These are phyloP conservation scores for Euplexia lucipara DNA, from an alignment of 2,888 invertebrate genomes.

Conservation along the genomic window DNA sequence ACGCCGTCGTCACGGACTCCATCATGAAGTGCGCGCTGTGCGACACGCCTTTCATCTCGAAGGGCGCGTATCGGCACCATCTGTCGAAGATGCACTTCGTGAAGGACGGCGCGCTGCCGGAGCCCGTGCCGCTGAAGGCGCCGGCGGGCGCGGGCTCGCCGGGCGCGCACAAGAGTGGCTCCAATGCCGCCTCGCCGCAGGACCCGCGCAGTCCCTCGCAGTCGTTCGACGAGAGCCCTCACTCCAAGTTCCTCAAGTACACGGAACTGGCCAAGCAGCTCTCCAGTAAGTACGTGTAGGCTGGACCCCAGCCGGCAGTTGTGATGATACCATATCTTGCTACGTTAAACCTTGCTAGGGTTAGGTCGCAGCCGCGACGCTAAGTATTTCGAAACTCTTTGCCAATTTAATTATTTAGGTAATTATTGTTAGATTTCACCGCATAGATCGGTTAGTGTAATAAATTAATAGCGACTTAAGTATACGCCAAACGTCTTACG, in stretches of 20 bases:
- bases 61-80: constrained; percentile 99
- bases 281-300: constrained; percentile 98
- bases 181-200: constrained; percentile 87
- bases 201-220: constrained; percentile 91
- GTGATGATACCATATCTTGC: constrained; percentile 96
- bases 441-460: constrained; percentile 90
- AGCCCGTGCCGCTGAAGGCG: constrained; percentile 92
- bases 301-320: constrained; percentile 82
- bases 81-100: constrained; percentile 98
- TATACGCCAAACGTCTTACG: constrained; percentile 91
- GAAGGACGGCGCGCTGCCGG: constrained; percentile 96
- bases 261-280: constrained; percentile 99
- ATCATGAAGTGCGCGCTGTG: constrained; percentile 98
- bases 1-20: constrained; percentile 96
- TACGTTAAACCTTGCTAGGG: constrained; percentile 90
- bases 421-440: constrained; percentile 89
- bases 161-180: constrained; percentile 84
- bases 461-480: constrained; percentile 90
- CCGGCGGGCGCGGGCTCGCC: constrained; percentile 86
- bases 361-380: constrained; percentile 88
- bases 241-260: constrained; percentile 99
- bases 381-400: constrained; percentile 91
- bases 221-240: constrained; percentile 97
- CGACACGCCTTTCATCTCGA: constrained; percentile 98
- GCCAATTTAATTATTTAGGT: constrained; percentile 91